These are phyloP conservation scores for Pollenia amentaria DNA, from an alignment of 2,888 invertebrate genomes.

Conservation along the genomic window DNA sequence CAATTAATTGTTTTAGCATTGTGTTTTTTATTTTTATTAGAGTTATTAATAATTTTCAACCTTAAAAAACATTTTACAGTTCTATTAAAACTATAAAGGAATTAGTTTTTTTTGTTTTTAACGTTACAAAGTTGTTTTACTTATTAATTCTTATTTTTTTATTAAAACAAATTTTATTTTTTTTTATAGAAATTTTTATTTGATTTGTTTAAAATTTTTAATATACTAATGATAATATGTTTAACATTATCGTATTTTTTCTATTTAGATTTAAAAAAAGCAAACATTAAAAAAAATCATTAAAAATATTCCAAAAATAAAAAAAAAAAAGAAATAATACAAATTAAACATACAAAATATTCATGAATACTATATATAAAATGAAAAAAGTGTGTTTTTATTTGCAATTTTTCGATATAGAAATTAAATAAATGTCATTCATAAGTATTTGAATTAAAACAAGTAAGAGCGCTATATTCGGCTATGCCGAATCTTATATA, in stretches of 20 bases:
- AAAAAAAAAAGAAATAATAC: constrained; percentile 5
- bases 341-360: constrained; percentile 48
- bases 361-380: constrained; percentile 55
- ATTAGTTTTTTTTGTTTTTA: background rate
- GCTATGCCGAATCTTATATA: too few relatives aligned
- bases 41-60: constrained; percentile 27
- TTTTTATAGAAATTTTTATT: background rate
- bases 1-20: constrained; percentile 15
- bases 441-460: too few relatives aligned
- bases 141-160: background rate
- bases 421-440: too few relatives aligned
- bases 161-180: background rate
- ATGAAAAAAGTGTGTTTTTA: constrained; percentile 44
- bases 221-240: background rate
- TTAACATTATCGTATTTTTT: constrained; percentile 31
- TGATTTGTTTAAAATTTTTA: background rate
- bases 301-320: constrained; percentile 40
- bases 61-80: background rate
- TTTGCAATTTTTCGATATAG: background rate
- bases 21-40: constrained; percentile 15
- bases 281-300: constrained; percentile 34
- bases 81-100: background rate
- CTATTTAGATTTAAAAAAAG: constrained; percentile 38
- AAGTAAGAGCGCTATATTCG: too few relatives aligned
- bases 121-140: background rate